Conservation (phyloP, 2,113 vertebrate genomes). For the Onychorhynchus coronatus region DNA sequence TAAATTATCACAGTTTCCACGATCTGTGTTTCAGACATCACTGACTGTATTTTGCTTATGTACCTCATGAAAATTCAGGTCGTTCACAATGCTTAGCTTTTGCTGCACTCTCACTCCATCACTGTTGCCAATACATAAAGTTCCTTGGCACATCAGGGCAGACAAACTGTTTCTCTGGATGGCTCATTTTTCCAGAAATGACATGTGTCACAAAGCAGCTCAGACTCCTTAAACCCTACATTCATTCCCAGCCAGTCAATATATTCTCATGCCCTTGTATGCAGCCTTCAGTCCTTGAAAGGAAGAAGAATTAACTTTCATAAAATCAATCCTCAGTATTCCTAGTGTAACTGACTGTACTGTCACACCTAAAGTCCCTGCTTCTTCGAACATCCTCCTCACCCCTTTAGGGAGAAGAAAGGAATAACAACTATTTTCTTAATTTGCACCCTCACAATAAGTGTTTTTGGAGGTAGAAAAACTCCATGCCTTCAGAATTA, state of each 20-base stretch:
- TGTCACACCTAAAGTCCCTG: constrained; percentile 32
- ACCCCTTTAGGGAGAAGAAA: not conserved
- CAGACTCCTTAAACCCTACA: constrained; percentile 61
- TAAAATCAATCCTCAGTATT: constrained; percentile 42
- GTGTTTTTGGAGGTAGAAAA: constrained; percentile 31
- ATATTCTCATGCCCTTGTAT: constrained; percentile 58
- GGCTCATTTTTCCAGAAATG: constrained; percentile 74
- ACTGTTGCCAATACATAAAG: constrained; percentile 57
- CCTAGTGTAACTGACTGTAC: constrained; percentile 1
- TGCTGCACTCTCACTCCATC: constrained; percentile 57
- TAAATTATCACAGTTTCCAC: not conserved
- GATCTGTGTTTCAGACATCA: not conserved
- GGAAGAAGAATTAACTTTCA: constrained; percentile 69
- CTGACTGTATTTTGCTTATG: not conserved
- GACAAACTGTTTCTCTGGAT: constrained; percentile 67
- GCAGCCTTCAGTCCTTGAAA: constrained; percentile 56
- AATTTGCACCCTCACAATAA: constrained; percentile 27
- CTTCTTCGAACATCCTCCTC: constrained; percentile 38
- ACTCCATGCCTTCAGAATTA: constrained; percentile 28
- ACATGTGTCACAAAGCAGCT: constrained; percentile 72
- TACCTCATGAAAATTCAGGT: constrained; percentile 51
- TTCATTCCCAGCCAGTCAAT: constrained; percentile 70
- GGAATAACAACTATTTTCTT: constrained; percentile 8
- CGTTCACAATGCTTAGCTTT: constrained; percentile 32
- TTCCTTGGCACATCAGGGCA: constrained; percentile 65